Percentiles rank a stretch among this genome's conserved stretches.
These are phyloP conservation scores for Eupithecia abbreviata DNA, from an alignment of 2,888 invertebrate species.

Conservation along the genomic window DNA sequence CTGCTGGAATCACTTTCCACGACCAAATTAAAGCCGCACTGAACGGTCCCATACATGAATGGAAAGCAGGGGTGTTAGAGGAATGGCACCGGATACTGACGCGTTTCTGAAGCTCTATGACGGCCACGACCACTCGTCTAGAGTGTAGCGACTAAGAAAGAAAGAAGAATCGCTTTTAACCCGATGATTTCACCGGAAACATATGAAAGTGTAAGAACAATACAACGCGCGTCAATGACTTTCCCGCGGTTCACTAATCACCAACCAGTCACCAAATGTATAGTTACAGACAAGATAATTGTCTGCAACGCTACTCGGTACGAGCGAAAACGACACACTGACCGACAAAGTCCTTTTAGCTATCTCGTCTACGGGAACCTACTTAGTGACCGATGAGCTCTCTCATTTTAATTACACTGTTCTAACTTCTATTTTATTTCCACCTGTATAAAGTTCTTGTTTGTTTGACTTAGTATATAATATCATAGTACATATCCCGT, in stretches of 20 bases:
- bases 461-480: neutral
- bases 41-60: no score
- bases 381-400: conserved; percentile 61
- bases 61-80: no score
- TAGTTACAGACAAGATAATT: conserved; percentile 57
- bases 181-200: conserved; percentile 36
- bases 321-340: conserved; percentile 62
- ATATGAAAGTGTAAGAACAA: conserved; percentile 52
- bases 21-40: no score
- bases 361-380: conserved; percentile 57
- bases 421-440: neutral
- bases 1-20: no score
- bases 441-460: conserved; percentile 1
- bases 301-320: conserved; percentile 49
- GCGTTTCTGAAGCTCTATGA: no score
- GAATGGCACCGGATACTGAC: no score
- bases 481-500: no score
- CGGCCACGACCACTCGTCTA: no score
- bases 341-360: conserved; percentile 69
- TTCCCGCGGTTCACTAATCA: conserved; percentile 62
- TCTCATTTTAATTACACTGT: conserved; percentile 57
- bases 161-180: conserved; percentile 1
- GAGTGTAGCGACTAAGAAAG: no score
- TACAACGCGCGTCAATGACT: conserved; percentile 57
- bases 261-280: conserved; percentile 42